Percentiles rank a stretch among this genome's conserved stretches.
Evolutionary conservation across 2,888 invertebrate species (phyloP).

Genomic region (Branchipolynoe longqiensis): DNA sequence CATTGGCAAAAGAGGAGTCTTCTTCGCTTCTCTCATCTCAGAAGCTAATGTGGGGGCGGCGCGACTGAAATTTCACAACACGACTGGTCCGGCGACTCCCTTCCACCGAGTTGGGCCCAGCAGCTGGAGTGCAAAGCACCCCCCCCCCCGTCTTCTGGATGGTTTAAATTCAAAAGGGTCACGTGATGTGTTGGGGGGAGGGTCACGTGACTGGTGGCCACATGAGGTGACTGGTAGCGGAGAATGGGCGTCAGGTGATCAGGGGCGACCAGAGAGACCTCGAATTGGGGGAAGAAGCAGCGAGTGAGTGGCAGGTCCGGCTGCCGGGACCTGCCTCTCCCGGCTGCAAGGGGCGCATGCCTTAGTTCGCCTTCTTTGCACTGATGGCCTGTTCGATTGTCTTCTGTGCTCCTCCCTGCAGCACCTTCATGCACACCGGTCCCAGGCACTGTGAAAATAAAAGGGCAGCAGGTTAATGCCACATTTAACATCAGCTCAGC

Average conservation of each 20-base stretch:
- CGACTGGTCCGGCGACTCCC: neutral
- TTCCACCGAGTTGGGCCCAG: neutral
- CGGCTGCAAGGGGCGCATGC: neutral
- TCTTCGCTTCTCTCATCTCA: neutral
- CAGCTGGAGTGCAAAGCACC: too few relatives aligned
- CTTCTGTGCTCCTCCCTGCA: constrained; percentile 65
- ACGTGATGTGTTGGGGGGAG: too few relatives aligned
- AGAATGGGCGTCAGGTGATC: constrained; percentile 30
- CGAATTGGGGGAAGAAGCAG: neutral
- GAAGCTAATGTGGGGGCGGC: neutral
- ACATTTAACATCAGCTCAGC: too few relatives aligned
- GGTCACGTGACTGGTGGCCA: neutral
- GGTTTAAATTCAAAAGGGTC: too few relatives aligned
- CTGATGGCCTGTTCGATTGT: constrained; percentile 58
- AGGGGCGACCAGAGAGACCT: constrained; percentile 31
- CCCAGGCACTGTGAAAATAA: constrained; percentile 62
- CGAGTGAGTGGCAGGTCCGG: neutral
- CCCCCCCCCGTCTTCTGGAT: too few relatives aligned
- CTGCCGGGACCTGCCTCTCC: neutral
- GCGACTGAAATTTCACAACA: constrained; percentile 19
- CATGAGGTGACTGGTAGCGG: too few relatives aligned
- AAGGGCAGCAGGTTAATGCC: too few relatives aligned
- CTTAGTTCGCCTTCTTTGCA: constrained; percentile 47
- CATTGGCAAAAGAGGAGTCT: neutral
- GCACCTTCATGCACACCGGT: constrained; percentile 64